Percentiles rank a stretch among this genome's conserved stretches.
Conservation (phyloP, 2,888 invertebrate genomes). For the Trichogramma dendrolimi region DNA sequence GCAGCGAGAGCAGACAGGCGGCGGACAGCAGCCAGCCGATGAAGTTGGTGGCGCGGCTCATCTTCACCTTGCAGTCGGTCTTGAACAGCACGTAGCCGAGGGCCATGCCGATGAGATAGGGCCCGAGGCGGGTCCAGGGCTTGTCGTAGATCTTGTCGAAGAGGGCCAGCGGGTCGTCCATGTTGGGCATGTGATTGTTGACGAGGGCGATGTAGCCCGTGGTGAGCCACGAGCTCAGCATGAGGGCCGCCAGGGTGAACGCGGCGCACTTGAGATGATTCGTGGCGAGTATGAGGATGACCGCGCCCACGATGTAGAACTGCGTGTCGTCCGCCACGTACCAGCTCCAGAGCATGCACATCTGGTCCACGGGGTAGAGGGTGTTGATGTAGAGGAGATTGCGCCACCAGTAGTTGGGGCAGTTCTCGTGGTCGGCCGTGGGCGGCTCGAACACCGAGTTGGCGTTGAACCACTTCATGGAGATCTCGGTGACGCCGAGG, state of each 20-base stretch:
- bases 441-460: slow-evolving; percentile 82
- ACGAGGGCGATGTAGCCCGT: slow-evolving; percentile 76
- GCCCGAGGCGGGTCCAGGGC: slow-evolving; percentile 81
- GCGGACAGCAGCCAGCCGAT: slow-evolving; percentile 70
- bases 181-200: slow-evolving; percentile 73
- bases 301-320: slow-evolving; percentile 77
- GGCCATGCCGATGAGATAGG: slow-evolving; percentile 79
- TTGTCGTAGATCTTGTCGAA: slow-evolving; percentile 89
- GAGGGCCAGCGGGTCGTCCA: slow-evolving; percentile 76
- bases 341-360: slow-evolving; percentile 93
- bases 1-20: slow-evolving; percentile 65
- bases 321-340: slow-evolving; percentile 84
- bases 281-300: slow-evolving; percentile 75
- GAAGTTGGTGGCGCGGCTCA: slow-evolving; percentile 65
- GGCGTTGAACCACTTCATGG: slow-evolving; percentile 80
- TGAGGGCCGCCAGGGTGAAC: slow-evolving; percentile 61
- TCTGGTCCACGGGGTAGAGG: slow-evolving; percentile 76
- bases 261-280: slow-evolving; percentile 77
- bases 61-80: slow-evolving; percentile 72
- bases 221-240: slow-evolving; percentile 73
- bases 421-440: slow-evolving; percentile 74
- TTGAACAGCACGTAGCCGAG: slow-evolving; percentile 80
- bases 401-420: slow-evolving; percentile 84
- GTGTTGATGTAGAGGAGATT: slow-evolving; percentile 84
- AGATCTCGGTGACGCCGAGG: slow-evolving; percentile 75